A percentile compares a stretch with the other conserved stretches of the same genome.
These are phyloP conservation scores for Palloptera scutellata DNA, from an alignment of 2,888 invertebrate genomes.

Conservation along the genomic window DNA sequence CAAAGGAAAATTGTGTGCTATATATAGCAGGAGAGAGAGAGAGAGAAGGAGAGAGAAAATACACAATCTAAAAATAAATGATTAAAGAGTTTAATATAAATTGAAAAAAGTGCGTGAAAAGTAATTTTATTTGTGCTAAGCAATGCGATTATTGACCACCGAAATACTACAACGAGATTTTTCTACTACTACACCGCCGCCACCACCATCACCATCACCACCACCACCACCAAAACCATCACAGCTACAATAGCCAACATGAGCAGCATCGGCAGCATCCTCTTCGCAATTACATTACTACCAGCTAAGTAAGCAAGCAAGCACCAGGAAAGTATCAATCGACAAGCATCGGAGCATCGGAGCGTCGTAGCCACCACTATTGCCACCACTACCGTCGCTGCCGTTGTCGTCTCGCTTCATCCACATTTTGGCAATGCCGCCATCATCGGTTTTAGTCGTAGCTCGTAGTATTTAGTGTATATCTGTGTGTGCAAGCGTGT, in stretches of 20 bases:
- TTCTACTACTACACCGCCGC: constrained; percentile 30
- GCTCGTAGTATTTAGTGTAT: neutral
- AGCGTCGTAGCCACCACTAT: constrained; percentile 12
- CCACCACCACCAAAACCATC: constrained; percentile 37
- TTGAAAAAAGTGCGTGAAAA: constrained; percentile 15
- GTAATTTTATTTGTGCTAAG: constrained; percentile 32
- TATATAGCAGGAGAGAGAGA: constrained; percentile 9
- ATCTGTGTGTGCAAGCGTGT: neutral
- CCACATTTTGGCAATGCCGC: constrained; percentile 1
- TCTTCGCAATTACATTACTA: constrained; percentile 31
- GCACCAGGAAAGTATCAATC: constrained; percentile 13
- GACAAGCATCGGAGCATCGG: constrained; percentile 10
- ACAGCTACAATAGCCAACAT: constrained; percentile 26
- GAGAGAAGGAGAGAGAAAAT: constrained; percentile 9
- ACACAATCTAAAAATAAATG: constrained; percentile 30
- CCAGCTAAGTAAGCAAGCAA: constrained; percentile 25
- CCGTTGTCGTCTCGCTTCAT: constrained; percentile 13
- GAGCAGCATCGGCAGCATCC: constrained; percentile 9
- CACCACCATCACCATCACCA: constrained; percentile 38
- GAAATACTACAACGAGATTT: constrained; percentile 47
- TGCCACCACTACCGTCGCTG: constrained; percentile 22
- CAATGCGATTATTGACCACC: constrained; percentile 46
- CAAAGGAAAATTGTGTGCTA: constrained; percentile 5
- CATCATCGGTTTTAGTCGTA: constrained; percentile 4
- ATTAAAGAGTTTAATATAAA: constrained; percentile 2